These are phyloP conservation scores for Phalacrocorax carbo DNA, from an alignment of 2,113 vertebrate genomes.

Conservation along the genomic window DNA sequence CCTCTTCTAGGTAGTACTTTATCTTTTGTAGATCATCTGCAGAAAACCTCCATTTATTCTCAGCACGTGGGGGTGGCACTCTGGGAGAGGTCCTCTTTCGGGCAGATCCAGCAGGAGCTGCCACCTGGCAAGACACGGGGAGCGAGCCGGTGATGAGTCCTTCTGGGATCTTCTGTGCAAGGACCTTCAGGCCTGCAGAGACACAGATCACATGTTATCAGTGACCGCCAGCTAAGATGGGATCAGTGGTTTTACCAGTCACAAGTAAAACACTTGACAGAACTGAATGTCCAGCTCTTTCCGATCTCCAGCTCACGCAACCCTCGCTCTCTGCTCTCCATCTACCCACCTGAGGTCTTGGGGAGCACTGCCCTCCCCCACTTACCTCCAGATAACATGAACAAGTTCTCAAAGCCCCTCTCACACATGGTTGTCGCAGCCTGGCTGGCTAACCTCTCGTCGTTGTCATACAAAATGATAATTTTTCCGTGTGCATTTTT, in stretches of 20 bases:
- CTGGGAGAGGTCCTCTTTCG: constrained; percentile 55
- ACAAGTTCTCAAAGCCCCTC: constrained; percentile 93
- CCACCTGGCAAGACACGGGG: constrained; percentile 74
- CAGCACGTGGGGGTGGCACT: constrained; percentile 31
- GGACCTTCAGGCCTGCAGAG: constrained; percentile 86
- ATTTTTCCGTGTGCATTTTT: constrained; percentile 91
- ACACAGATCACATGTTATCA: not conserved
- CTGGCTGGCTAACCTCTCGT: constrained; percentile 89
- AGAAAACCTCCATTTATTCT: constrained; percentile 87
- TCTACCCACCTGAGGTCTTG: accelerated
- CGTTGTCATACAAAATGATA: constrained; percentile 93
- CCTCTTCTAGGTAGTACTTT: constrained; percentile 82
- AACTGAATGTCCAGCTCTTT: not conserved
- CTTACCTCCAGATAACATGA: constrained; percentile 94
- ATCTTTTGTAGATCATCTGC: constrained; percentile 85
- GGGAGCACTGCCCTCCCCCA: not conserved
- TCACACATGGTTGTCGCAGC: constrained; percentile 93
- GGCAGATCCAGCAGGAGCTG: constrained; percentile 26
- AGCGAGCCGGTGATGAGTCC: constrained; percentile 85
- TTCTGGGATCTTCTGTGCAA: constrained; percentile 89
- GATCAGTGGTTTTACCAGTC: not conserved
- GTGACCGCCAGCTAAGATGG: not conserved
- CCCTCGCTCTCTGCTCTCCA: not conserved
- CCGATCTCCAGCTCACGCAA: not conserved
- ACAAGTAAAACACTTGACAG: accelerated